Percentiles rank a stretch among this genome's conserved stretches.
These are phyloP conservation scores for Lymantria monacha DNA, from an alignment of 2,888 invertebrate genomes.

Conservation along the genomic window DNA sequence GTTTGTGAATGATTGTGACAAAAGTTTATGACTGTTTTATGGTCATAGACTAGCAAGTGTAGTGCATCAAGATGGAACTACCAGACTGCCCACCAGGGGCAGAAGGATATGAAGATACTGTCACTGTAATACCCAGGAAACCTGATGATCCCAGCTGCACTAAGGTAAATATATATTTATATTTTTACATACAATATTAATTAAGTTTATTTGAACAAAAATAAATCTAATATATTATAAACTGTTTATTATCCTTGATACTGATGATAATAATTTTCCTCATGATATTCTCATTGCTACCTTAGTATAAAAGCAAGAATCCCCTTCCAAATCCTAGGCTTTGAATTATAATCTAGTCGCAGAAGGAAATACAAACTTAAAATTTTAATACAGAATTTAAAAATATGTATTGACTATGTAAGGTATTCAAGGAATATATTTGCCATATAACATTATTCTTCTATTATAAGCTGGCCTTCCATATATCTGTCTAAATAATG, in stretches of 20 bases:
- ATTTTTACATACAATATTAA: conserved; percentile 12
- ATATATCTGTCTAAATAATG: too few species aligned
- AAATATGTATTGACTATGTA: too few species aligned
- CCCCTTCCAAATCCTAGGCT: neutral
- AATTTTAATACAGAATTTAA: too few species aligned
- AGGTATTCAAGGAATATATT: too few species aligned
- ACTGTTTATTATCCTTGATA: conserved; percentile 31
- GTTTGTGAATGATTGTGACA: conserved; percentile 41
- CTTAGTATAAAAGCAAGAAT: neutral
- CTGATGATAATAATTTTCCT: neutral
- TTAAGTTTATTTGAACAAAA: conserved; percentile 9
- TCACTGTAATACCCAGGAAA: conserved; percentile 65
- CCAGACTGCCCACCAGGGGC: conserved; percentile 77
- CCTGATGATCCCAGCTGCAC: conserved; percentile 51
- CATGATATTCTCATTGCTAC: neutral
- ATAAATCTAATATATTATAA: conserved; percentile 26
- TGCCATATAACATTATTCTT: too few species aligned
- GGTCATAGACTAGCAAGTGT: conserved; percentile 75
- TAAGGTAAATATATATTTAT: conserved; percentile 69
- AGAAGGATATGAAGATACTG: conserved; percentile 73
- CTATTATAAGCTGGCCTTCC: too few species aligned
- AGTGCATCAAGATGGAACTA: conserved; percentile 74
- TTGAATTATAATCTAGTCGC: neutral
- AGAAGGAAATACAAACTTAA: neutral
- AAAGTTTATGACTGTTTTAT: conserved; percentile 60